These are phyloP conservation scores for Rhorus exstirpatorius DNA, from an alignment of 2,888 invertebrate genomes.

Conservation along the genomic window DNA sequence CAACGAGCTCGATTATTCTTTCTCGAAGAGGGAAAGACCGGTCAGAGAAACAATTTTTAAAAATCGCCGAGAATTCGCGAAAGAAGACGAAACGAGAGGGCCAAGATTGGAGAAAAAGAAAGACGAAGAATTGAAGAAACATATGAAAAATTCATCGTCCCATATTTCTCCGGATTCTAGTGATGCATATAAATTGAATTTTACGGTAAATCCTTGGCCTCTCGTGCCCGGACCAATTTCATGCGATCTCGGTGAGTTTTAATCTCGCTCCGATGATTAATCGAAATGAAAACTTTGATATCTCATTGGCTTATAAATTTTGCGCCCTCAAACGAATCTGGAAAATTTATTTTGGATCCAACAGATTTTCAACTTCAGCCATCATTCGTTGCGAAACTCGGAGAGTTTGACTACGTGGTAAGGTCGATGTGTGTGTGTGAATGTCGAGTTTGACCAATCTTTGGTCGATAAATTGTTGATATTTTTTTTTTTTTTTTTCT, in stretches of 20 bases:
- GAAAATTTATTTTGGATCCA: not conserved
- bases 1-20: not conserved
- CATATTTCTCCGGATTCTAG: not conserved
- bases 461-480: too few relatives aligned
- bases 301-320: too few relatives aligned
- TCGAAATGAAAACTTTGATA: too few relatives aligned
- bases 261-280: not conserved
- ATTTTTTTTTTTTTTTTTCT: too few relatives aligned
- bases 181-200: not conserved
- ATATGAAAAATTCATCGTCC: not conserved
- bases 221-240: conserved; percentile 63
- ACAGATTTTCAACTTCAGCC: conserved; percentile 58
- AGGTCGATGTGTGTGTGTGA: not conserved
- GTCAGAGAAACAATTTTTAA: not conserved
- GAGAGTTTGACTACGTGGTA: conserved; percentile 66
- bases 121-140: not conserved
- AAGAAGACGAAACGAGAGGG: not conserved
- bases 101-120: not conserved
- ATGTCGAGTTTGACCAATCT: too few relatives aligned
- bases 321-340: not conserved
- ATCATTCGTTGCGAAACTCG: conserved; percentile 60
- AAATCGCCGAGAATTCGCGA: not conserved
- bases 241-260: conserved; percentile 52
- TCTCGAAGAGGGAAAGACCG: not conserved
- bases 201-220: conserved; percentile 59